phyloP scores from a whole-genome alignment of 2,888 invertebrate genomes.

The Trichogramma dendrolimi region DNA sequence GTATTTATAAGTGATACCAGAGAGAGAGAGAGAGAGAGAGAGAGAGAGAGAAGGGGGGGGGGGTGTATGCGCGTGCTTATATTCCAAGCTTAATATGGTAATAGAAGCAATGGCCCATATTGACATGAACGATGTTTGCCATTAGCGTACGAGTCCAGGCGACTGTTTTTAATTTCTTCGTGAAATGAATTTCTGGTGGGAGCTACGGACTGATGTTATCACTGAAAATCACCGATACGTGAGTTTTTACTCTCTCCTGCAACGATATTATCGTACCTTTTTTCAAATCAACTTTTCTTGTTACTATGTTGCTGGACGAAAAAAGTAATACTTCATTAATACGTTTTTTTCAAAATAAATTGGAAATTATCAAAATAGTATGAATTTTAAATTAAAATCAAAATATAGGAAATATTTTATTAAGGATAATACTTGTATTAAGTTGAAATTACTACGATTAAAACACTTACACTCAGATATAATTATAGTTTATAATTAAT shows the following conservation, averaged over 20 bases:
- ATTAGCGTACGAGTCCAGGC: conserved; percentile 47
- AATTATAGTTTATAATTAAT: no score
- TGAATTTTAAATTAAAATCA: no score
- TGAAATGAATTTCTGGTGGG: conserved; percentile 49
- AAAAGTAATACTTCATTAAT: no score
- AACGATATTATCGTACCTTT: conserved; percentile 6
- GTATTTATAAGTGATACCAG: conserved; percentile 51
- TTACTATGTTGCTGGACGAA: no score
- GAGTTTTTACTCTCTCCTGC: conserved; percentile 19
- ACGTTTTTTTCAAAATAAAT: no score
- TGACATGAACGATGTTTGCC: conserved; percentile 52
- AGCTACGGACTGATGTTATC: conserved; percentile 48
- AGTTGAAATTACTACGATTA: no score
- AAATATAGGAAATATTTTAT: no score
- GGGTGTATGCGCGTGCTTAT: conserved; percentile 26
- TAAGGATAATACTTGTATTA: no score
- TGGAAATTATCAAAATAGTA: no score
- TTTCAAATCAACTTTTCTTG: neutral
- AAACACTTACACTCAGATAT: no score
- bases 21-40: conserved; percentile 31
- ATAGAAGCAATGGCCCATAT: conserved; percentile 53
- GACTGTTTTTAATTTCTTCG: conserved; percentile 53
- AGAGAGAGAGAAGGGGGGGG: conserved; percentile 21
- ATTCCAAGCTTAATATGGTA: conserved; percentile 50
- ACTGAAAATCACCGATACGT: conserved; percentile 50